These are phyloP conservation scores for Caenorhabditis macrosperma DNA, from an alignment of 2,888 invertebrate genomes.

Conservation along the genomic window DNA sequence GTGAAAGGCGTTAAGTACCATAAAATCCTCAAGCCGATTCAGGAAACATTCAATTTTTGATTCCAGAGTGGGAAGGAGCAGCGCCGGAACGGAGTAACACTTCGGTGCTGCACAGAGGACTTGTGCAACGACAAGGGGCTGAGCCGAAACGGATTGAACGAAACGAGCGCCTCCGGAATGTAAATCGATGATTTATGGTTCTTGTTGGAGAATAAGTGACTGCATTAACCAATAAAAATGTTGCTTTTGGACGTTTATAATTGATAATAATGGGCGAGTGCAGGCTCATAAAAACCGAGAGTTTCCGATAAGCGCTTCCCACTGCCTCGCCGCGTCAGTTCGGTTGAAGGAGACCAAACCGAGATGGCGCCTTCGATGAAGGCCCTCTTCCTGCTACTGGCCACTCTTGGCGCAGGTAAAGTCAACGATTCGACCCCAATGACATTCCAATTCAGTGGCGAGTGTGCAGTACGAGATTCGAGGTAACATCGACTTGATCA, in stretches of 20 bases:
- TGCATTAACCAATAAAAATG: slow-evolving; percentile 30
- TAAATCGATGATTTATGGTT: background rate
- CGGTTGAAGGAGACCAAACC: slow-evolving; percentile 20
- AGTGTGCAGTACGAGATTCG: slow-evolving; percentile 50
- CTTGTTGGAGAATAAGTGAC: background rate
- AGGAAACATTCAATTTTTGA: background rate
- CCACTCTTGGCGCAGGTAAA: slow-evolving; percentile 17
- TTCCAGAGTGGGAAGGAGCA: slow-evolving; percentile 36
- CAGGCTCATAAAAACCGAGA: slow-evolving; percentile 46
- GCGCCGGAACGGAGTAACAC: slow-evolving; percentile 7
- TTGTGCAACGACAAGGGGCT: slow-evolving; percentile 28
- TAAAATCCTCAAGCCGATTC: background rate
- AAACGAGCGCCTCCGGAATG: background rate
- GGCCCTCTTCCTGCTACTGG: slow-evolving; percentile 35
- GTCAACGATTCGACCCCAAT: background rate
- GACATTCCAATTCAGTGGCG: slow-evolving; percentile 4
- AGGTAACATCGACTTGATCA: slow-evolving; percentile 51
- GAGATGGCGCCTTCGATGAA: slow-evolving; percentile 31
- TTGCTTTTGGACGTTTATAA: slow-evolving; percentile 26
- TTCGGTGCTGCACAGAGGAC: slow-evolving; percentile 22
- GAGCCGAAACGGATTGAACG: background rate
- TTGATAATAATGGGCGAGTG: slow-evolving; percentile 40
- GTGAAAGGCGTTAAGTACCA: background rate
- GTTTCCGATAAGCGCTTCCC: slow-evolving; percentile 46
- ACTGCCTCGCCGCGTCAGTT: slow-evolving; percentile 23